A percentile compares a stretch with the other conserved stretches of the same genome.
Conservation (phyloP, 2,888 invertebrate species). For the Rotaria macrura region DNA sequence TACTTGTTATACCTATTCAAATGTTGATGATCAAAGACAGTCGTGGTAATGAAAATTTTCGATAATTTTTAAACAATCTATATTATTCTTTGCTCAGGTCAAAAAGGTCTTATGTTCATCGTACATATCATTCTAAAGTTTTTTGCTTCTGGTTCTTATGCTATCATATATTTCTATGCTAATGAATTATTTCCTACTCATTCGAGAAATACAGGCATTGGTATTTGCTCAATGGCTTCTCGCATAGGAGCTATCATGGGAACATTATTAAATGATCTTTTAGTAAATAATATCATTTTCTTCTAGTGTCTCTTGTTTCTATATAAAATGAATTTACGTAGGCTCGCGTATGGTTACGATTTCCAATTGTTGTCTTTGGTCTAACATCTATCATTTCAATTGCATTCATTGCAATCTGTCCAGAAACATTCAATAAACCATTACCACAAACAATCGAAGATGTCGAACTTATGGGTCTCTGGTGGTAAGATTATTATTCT, state of each 20-base stretch:
- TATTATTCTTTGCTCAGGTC: neutral
- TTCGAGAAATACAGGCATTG: conserved; percentile 23
- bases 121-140: conserved; percentile 21
- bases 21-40: neutral
- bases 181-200: conserved; percentile 32
- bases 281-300: no score
- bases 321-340: no score
- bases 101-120: neutral
- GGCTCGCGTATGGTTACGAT: no score
- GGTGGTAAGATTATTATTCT: no score
- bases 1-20: neutral
- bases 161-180: conserved; percentile 28
- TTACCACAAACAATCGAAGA: no score
- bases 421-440: no score
- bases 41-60: neutral
- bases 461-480: no score
- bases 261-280: neutral
- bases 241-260: conserved; percentile 20
- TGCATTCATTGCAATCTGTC: no score
- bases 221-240: conserved; percentile 30
- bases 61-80: neutral
- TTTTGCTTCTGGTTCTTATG: conserved; percentile 23
- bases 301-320: neutral
- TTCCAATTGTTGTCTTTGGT: no score
- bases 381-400: no score